Evolutionary conservation across 2,113 vertebrate genomes (phyloP).

Genomic region (Psammodynastes pulverulentus): DNA sequence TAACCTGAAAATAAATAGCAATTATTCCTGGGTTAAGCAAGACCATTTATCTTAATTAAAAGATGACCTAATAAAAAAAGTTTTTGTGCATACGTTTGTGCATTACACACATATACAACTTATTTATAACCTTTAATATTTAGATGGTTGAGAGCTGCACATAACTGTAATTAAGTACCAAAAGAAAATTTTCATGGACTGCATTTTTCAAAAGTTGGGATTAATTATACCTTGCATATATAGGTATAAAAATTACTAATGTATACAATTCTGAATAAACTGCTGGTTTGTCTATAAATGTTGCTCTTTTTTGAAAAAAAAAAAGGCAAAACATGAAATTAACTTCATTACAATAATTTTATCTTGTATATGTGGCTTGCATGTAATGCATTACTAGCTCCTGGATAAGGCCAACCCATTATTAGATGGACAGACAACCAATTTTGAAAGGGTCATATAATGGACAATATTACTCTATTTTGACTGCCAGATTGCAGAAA

Average conservation of each 20-base stretch:
- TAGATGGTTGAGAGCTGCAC: not conserved
- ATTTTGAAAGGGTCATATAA: not conserved
- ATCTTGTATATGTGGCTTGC: not conserved
- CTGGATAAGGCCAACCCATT: not conserved
- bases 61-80: not conserved
- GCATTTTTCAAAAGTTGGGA: not conserved
- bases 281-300: not conserved
- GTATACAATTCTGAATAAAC: not conserved
- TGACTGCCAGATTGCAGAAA: not conserved
- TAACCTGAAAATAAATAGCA: not conserved
- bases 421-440: not conserved
- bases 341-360: not conserved
- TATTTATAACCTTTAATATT: rapidly evolving
- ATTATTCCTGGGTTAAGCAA: not conserved
- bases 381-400: not conserved
- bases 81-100: not conserved
- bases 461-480: not conserved
- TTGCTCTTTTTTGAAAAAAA: not conserved
- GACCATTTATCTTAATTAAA: not conserved
- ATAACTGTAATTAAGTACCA: not conserved
- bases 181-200: not conserved
- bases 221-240: not conserved
- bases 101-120: not conserved
- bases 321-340: not conserved
- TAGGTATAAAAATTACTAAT: not conserved